Conservation (phyloP, 2,797 vertebrate species). For the Apogon talboti region DNA sequence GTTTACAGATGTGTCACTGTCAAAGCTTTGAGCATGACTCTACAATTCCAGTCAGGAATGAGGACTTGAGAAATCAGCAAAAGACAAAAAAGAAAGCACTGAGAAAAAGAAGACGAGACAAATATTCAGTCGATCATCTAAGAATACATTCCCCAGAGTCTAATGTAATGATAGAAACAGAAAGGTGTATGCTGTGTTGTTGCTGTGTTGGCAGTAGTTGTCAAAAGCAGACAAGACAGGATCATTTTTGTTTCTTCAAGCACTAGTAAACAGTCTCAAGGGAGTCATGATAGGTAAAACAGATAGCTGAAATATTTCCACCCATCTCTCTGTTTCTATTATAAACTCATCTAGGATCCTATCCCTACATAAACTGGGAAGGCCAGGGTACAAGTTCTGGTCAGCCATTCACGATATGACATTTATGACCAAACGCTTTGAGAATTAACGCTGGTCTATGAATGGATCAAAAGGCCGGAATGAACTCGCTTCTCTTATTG, state of each 20-base stretch:
- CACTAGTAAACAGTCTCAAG: slow-evolving; percentile 6
- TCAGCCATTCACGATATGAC: background rate
- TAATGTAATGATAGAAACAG: background rate
- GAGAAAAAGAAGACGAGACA: background rate
- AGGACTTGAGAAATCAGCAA: background rate
- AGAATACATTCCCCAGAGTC: background rate
- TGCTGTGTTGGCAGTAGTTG: slow-evolving; percentile 11
- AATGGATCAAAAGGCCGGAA: background rate
- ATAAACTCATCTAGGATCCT: background rate
- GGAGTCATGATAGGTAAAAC: slow-evolving; percentile 3
- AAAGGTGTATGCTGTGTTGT: slow-evolving; percentile 2
- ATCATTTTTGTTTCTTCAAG: slow-evolving; percentile 32
- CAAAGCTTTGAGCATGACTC: background rate
- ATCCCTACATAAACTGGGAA: background rate
- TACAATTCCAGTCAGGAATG: slow-evolving; percentile 11
- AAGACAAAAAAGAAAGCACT: background rate
- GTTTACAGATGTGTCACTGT: slow-evolving; percentile 24
- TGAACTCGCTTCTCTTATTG: background rate
- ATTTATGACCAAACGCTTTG: background rate
- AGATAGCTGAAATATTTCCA: slow-evolving; percentile 6
- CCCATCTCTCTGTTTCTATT: slow-evolving; percentile 1
- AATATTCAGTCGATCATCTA: background rate
- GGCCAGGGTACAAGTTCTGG: background rate
- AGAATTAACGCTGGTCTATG: background rate
- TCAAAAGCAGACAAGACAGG: slow-evolving; percentile 9